These are phyloP conservation scores for Eupleurogrammus muticus DNA, from an alignment of 2,797 vertebrate genomes.

Conservation along the genomic window DNA sequence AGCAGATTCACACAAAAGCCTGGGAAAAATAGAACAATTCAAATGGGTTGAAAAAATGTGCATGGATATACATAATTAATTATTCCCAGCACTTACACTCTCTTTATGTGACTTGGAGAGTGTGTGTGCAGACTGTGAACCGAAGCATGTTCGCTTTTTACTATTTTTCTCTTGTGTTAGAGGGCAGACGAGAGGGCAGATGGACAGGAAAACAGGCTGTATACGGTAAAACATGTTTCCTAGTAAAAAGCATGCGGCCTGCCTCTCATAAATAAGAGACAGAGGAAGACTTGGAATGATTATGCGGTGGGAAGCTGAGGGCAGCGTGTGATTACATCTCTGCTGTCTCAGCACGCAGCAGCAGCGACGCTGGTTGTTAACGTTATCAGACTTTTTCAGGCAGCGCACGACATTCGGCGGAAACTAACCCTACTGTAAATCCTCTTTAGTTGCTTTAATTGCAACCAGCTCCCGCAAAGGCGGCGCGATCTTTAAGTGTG, in stretches of 20 bases:
- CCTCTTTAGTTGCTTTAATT: slow-evolving; percentile 12
- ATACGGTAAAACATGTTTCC: slow-evolving; percentile 49
- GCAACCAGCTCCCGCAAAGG: not conserved
- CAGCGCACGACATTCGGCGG: slow-evolving; percentile 1
- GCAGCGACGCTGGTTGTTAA: slow-evolving; percentile 9
- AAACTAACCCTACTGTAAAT: slow-evolving; percentile 3
- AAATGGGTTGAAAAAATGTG: too few species aligned
- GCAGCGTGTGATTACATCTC: slow-evolving; percentile 42
- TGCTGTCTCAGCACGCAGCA: slow-evolving; percentile 39
- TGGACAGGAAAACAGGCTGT: too few species aligned
- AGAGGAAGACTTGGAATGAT: slow-evolving; percentile 51
- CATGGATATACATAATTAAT: too few species aligned
- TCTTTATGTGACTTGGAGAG: not conserved
- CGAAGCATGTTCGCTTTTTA: not conserved
- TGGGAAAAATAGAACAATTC: too few species aligned
- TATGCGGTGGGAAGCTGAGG: slow-evolving; percentile 60
- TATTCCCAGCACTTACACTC: too few species aligned
- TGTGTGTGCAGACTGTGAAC: not conserved
- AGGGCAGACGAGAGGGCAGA: slow-evolving; percentile 13
- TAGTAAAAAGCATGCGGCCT: slow-evolving; percentile 53
- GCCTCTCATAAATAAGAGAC: slow-evolving; percentile 45
- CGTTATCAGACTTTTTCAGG: slow-evolving; percentile 36
- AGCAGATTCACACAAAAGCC: too few species aligned
- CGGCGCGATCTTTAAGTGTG: not conserved
- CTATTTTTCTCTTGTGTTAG: not conserved